Base-by-base conservation (phyloP, 2,888 invertebrate species). In the Trichopria drosophilae region DNA sequence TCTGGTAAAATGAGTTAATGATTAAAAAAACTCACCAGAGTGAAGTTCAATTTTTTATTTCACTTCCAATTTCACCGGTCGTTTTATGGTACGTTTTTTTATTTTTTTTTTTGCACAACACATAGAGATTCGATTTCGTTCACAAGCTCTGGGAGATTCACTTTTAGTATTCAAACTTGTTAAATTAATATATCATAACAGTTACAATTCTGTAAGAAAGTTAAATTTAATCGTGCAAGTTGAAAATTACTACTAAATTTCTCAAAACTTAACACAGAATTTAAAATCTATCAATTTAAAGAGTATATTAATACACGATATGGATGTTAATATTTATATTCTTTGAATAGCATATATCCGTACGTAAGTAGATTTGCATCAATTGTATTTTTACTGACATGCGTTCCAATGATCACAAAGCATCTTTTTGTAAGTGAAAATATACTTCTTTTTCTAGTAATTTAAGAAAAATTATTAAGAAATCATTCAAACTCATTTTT, bases 31-130 rank as follows among this genome's bases (percentile, higher is more conserved):
- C 34, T 34, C 9, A n/a, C 5, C 19, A 9, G 9, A 16, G 34
- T 15, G 19, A 34, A 18, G 9, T 34, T 34, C 16, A 34, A 15
- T 4, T 15, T 34, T 34, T 34, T 34, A 34, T 6, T 34, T 34
- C 34, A 34, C 34, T 34, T 34, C 7, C 16, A 12, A 34, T 34
- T 34, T 34, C 19, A 34, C 16, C 34, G 19, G 12, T 34, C n/a
- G n/a, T n/a, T n/a, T n/a, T n/a, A n/a, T n/a, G n/a, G n/a, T n/a
- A n/a, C n/a, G n/a, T n/a, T n/a, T n/a, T n/a, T n/a, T n/a, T n/a
- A n/a, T n/a, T n/a, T n/a, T n/a, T n/a, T n/a, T n/a, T n/a, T n/a
- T n/a, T 34, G 34, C 16, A 34, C 34, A 34, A 34, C 16, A 10
- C 34, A 34, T 34, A 10, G 18, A 15, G 5, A 34, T 16, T 34